Evolutionary conservation across 2,888 invertebrate genomes (phyloP), one percentile per base, ranked within the genome.

Genomic region (Hypsopygia costalis): DNA sequence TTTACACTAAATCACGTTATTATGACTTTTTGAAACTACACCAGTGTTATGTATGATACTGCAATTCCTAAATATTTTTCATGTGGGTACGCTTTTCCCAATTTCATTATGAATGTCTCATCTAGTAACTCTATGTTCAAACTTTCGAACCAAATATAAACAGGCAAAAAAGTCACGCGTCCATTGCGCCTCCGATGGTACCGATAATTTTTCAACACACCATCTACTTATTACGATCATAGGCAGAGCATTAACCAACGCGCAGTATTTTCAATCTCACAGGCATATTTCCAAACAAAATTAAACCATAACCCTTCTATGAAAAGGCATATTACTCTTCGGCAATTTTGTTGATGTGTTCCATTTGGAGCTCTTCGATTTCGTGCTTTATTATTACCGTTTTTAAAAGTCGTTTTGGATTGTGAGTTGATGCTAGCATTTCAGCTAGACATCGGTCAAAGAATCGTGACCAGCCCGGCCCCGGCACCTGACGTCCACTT

Each of bases 161-260:
- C 77, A 80, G 78, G 77, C 80, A 83, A 86, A 87, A 83, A 86
- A 87, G 79, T 77, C 73, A 75, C 73, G 79, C 81, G 76, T 78
- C 78, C 81, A 83, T 77, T 82, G 85, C 80, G 82, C 85, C 87
- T 83, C 81, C 81, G 86, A 86, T 86, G 74, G 81, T 69, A 72
- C 81, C 81, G 86, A 87, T 86, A 87, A 87, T 88, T 88, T 86
- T 87, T 88, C 87, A 87, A 87, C 88, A 85, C 85, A 83, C 83
- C 85, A 77, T 87, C 86, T 83, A 85, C 88, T 87, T 87, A 88
- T 86, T 87, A 85, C 83, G 78, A 85, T 85, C 86, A 81, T 83
- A 86, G 82, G 73, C 81, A 78, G 74, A 79, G 73, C 81, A 85
- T 83, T 82, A 86, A 82, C 82, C 74, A 81, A 81, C 79, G 75